Evolutionary conservation across 2,888 invertebrate genomes (phyloP).

Genomic region (Papilio demoleus): DNA sequence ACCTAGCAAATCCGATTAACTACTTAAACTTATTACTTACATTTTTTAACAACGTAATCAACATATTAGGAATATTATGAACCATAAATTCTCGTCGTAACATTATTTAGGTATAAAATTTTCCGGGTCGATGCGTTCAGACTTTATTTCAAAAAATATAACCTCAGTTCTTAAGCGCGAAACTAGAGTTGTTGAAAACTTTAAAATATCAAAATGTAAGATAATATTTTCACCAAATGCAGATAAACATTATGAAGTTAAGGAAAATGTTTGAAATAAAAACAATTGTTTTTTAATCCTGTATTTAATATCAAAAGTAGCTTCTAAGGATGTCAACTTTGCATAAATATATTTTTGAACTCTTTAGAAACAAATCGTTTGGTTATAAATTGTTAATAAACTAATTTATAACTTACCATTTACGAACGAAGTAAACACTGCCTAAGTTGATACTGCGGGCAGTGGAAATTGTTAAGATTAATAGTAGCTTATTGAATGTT

Average conservation of each 20-base stretch:
- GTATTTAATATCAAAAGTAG: too few species aligned
- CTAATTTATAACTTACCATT: not conserved
- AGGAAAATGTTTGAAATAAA: too few species aligned
- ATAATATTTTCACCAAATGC: not conserved
- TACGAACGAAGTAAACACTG: constrained; percentile 11
- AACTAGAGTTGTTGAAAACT: not conserved
- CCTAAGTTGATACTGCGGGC: constrained; percentile 14
- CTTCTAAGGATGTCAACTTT: too few species aligned
- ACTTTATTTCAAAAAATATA: too few species aligned
- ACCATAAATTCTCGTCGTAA: constrained; percentile 1
- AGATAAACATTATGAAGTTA: too few species aligned
- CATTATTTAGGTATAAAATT: not conserved
- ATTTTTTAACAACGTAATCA: constrained; percentile 17
- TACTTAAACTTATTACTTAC: constrained; percentile 7
- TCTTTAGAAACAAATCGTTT: not conserved
- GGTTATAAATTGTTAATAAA: not conserved
- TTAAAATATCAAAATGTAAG: too few species aligned
- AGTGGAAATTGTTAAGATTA: constrained; percentile 26
- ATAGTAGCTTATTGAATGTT: constrained; percentile 34
- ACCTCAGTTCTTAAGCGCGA: not conserved
- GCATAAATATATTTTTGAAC: too few species aligned
- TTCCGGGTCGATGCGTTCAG: not conserved
- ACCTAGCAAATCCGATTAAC: constrained; percentile 18
- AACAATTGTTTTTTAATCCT: too few species aligned
- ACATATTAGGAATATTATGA: constrained; percentile 10